Evolutionary conservation across 2,113 vertebrate species (phyloP).

Genomic region (Gallinago undulata): DNA sequence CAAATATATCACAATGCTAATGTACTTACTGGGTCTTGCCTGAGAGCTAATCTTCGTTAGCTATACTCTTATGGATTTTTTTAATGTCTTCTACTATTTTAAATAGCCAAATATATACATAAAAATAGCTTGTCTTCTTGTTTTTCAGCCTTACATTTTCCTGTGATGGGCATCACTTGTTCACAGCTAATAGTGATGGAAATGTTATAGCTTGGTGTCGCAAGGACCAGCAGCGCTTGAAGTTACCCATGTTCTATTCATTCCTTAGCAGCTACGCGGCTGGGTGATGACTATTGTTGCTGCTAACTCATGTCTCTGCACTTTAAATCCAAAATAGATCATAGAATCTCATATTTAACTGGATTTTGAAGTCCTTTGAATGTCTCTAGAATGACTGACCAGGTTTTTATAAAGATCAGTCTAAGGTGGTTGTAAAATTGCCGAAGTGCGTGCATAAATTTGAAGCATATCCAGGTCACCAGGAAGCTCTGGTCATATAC

Average conservation of each 20-base stretch:
- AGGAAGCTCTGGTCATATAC: constrained; percentile 13
- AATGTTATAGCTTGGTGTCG: constrained; percentile 97
- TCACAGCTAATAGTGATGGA: constrained; percentile 94
- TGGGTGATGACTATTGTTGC: constrained; percentile 72
- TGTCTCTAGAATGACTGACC: constrained; percentile 4
- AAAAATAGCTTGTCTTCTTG: not conserved
- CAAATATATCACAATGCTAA: rapidly evolving
- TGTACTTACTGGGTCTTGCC: not conserved
- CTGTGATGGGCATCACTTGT: constrained; percentile 97
- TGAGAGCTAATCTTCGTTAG: not conserved
- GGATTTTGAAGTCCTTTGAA: constrained; percentile 15
- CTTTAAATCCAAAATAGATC: constrained; percentile 5
- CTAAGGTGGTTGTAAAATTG: not conserved
- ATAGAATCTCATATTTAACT: not conserved
- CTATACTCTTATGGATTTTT: not conserved
- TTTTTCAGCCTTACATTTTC: constrained; percentile 92
- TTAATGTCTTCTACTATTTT: not conserved
- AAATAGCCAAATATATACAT: not conserved
- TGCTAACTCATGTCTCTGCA: constrained; percentile 36
- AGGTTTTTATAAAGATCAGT: not conserved
- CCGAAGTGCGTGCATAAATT: not conserved
- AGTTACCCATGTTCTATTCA: constrained; percentile 98
- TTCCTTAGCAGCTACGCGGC: constrained; percentile 98
- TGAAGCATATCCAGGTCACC: constrained; percentile 6
- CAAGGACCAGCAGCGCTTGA: constrained; percentile 95